Base-by-base conservation (phyloP, 2,113 vertebrate species). In the Carollia perspicillata region DNA sequence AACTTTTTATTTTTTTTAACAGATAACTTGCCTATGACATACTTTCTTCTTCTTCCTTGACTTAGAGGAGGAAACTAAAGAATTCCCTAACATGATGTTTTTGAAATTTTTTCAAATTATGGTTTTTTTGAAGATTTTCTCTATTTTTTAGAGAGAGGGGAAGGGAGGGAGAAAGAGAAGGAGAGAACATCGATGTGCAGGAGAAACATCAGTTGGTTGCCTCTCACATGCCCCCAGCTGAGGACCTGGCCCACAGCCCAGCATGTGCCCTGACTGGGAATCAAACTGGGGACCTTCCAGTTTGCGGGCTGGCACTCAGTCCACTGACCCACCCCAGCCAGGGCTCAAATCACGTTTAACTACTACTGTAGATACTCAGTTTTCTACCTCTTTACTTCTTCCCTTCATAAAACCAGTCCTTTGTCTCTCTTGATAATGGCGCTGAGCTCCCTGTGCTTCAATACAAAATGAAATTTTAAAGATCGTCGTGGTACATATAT, bases 91-190 rank as follows among this genome's bases (percentile, higher is more conserved):
- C 13, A 79, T 65, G 11, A 10, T 42, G 0, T 77, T 47, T 90
- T 79, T 94, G 58, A 90, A 35, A 87, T 33, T 72, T 33, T 92
- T 83, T 86, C 53, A 95, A 51, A 37, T 84, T 72, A 58, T 63
- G n/a, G n/a, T 53, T 78, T 95, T 91, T 78, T n/a, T 58, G 8
- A 23, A 58, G 53, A 58, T 58, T 23, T 58, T 58, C 20, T 58
- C 23, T 58, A 58, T 58, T 58, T 58, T 58, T 58, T 3, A 23
- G 22, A 58, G 55, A 58, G 55, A 58, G 20, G 22, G 55, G 55
- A 9, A 23, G 55, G 20, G 8, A 58, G 55, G 22, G 55, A 9
- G 22, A 58, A 58, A 8, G 8, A 55, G 22, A 58, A 23, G 22
- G 55, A 6, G 55, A 58, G 55, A 23, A 58, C 55, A 23, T 58